Base-by-base conservation (phyloP, 2,113 vertebrate genomes). In the Macquaria ambigua region DNA sequence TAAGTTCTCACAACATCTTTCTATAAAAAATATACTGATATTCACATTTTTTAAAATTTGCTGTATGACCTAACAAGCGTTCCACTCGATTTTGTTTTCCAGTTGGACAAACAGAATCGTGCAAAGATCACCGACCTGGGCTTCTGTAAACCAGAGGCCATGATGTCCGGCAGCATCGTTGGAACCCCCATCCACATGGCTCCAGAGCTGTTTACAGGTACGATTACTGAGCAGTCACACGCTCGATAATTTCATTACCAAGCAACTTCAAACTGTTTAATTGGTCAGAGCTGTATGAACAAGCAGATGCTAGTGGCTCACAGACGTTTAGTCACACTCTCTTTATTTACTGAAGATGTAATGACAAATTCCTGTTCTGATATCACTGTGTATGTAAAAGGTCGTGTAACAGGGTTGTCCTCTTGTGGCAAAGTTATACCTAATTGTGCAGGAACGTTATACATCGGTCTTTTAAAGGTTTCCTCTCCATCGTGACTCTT, bases 161-260 rank as follows among this genome's bases (percentile, higher is more conserved):
- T 99, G 98, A 99, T 99, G 98, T 99, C 98, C 0, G 98, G 98
- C 89, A 99, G 98, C 92, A 99, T 99, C 58, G 98, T 99, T 77
- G 98, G 98, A 78, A 99, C 98, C 0, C 98, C 98, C 25, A 99
- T 99, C 85, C 98, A 99, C 88, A 99, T 99, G 98, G 98, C 98
- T 52, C 98, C 98, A 2, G 98, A 99, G 89, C 97, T 99, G 59
- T 99, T 99, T 81, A 99, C 98, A 96, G 98, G 98, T 99, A 69
- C 15, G 56, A 71, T 62, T n/a, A 56, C 63, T 18, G 31, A 64
- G 28, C 66, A 31, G 28, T 67, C 61, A 50, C 56, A 15, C 4
- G 1, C 10, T 31, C 5, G 0, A 25, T 41, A 15, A 43, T 63
- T 8, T 69, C 50, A 34, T 78, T 66, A 52, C 8, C 2, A 23